phyloP scores from a whole-genome alignment of 2,797 vertebrate genomes.

The Lepilemur septentrionalis region DNA sequence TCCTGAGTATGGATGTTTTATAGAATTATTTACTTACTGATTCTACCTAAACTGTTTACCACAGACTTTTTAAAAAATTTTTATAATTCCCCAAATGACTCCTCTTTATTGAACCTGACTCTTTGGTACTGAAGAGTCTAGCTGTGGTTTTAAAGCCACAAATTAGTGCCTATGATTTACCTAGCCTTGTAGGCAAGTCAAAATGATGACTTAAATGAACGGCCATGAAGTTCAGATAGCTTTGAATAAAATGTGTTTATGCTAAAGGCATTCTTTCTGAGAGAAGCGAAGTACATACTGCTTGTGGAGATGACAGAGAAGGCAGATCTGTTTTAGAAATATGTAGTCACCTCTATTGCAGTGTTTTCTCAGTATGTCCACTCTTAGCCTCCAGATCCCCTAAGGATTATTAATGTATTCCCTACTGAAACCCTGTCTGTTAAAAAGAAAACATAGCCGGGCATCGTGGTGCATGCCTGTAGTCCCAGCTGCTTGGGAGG shows the following conservation, averaged over 20 bases:
- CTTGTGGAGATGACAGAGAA: background rate
- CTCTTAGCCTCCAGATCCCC: background rate
- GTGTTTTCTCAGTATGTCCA: background rate
- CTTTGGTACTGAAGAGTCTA: slow-evolving; percentile 64
- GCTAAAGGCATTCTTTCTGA: slow-evolving; percentile 47
- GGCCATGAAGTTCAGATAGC: background rate
- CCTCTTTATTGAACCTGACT: slow-evolving; percentile 62
- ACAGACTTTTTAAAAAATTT: background rate
- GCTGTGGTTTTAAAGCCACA: slow-evolving; percentile 60
- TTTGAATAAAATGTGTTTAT: slow-evolving; percentile 45
- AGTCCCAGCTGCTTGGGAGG: background rate
- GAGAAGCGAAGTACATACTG: background rate
- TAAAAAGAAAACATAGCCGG: slow-evolving; percentile 1
- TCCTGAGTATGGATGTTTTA: background rate
- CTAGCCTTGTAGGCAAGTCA: slow-evolving; percentile 49
- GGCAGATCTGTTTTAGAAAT: slow-evolving; percentile 4
- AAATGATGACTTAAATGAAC: slow-evolving; percentile 31
- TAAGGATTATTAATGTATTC: slow-evolving; percentile 1
- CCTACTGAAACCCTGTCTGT: background rate
- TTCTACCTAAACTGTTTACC: slow-evolving; percentile 31
- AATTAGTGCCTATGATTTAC: slow-evolving; percentile 56
- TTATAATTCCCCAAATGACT: slow-evolving; percentile 47
- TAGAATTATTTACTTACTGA: slow-evolving; percentile 47
- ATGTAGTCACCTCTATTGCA: background rate
- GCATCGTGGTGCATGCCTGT: background rate